Evolutionary conservation across 2,113 vertebrate species (phyloP).

Genomic region (Macroglossus sobrinus): DNA sequence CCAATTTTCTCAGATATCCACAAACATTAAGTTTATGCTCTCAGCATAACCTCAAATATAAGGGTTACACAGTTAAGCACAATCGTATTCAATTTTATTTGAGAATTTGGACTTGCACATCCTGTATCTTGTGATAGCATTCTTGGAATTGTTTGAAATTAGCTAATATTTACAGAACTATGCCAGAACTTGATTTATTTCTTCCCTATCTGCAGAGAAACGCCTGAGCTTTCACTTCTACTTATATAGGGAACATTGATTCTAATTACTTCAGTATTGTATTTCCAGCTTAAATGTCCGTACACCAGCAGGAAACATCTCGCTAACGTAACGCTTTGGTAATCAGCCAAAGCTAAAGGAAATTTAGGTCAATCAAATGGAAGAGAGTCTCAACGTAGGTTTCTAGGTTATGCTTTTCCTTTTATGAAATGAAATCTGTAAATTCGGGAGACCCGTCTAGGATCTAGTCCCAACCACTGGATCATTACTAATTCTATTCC

Average conservation of each 20-base stretch:
- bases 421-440: constrained; percentile 21
- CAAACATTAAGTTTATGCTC: not conserved
- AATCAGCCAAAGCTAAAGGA: constrained; percentile 42
- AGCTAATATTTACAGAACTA: constrained; percentile 24
- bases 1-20: not conserved
- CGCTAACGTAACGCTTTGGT: constrained; percentile 46
- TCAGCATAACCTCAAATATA: not conserved
- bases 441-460: not conserved
- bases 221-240: not conserved
- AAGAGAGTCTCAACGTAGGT: not conserved
- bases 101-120: not conserved
- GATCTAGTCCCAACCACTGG: not conserved
- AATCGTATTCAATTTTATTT: not conserved
- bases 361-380: constrained; percentile 54
- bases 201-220: constrained; percentile 2
- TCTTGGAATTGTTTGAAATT: not conserved
- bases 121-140: not conserved
- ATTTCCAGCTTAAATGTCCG: constrained; percentile 33
- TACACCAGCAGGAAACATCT: constrained; percentile 8
- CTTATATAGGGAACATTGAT: not conserved
- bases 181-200: constrained; percentile 33
- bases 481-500: not conserved
- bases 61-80: not conserved
- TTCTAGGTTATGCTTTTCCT: constrained; percentile 13
- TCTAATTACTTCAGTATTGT: constrained; percentile 1